These are phyloP conservation scores for Vicugna pacos DNA, from an alignment of 2,113 vertebrate species.

Conservation along the genomic window DNA sequence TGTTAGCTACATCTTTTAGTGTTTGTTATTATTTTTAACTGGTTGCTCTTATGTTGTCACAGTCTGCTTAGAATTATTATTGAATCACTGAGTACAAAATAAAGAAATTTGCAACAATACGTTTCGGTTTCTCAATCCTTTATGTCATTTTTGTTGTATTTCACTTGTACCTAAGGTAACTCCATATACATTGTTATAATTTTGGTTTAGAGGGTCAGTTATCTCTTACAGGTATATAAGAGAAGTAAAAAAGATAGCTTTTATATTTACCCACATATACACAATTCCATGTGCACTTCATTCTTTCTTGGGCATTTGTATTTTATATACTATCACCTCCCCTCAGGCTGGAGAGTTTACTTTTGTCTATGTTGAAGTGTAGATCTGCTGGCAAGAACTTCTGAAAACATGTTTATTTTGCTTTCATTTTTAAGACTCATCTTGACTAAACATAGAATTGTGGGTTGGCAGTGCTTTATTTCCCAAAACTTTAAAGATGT, in stretches of 20 bases:
- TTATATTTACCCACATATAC: neutral
- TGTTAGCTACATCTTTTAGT: neutral
- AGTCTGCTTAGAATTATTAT: neutral
- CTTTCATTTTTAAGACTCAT: neutral
- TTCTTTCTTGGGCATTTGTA: neutral
- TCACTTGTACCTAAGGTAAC: neutral
- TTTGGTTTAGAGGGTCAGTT: neutral
- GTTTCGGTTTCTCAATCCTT: neutral
- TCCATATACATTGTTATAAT: neutral
- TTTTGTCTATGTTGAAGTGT: neutral
- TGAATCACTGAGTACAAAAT: neutral
- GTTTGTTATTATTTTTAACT: neutral
- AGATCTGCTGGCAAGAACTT: neutral
- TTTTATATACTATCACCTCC: neutral
- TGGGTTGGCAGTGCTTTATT: neutral
- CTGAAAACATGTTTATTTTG: neutral
- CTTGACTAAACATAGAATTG: neutral
- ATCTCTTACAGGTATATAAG: neutral
- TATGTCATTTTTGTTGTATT: neutral
- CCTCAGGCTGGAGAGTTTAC: neutral
- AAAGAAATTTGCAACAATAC: neutral
- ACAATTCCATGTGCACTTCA: neutral
- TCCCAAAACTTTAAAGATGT: fast-evolving
- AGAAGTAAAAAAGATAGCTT: neutral
- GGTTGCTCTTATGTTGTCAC: neutral